phyloP scores from a whole-genome alignment of 2,113 vertebrate genomes.

The Onychorhynchus coronatus region DNA sequence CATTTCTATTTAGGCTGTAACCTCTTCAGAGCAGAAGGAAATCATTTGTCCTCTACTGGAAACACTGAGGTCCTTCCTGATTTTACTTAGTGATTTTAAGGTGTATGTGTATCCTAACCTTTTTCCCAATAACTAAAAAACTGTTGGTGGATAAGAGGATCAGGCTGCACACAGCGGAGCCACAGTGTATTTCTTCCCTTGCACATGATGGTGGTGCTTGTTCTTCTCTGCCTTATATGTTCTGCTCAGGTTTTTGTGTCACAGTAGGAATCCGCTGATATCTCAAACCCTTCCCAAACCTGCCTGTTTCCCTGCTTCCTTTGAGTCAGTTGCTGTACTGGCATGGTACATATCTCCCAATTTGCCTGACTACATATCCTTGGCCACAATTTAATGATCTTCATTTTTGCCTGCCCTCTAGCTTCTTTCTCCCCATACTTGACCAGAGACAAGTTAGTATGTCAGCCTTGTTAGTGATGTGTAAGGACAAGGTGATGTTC shows the following conservation, averaged over 20 bases:
- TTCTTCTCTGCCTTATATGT: neutral
- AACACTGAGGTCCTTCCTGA: neutral
- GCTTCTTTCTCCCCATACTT: neutral
- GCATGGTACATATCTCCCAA: fast-evolving
- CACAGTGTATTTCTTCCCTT: neutral
- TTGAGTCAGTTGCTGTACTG: neutral
- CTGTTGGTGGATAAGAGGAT: neutral
- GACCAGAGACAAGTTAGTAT: neutral
- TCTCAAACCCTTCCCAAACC: neutral
- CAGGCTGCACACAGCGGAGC: neutral
- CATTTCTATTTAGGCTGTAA: neutral
- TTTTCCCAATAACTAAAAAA: neutral
- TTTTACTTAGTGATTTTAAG: neutral
- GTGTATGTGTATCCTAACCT: neutral
- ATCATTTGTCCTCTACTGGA: neutral
- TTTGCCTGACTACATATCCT: neutral
- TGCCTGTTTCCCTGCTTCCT: neutral
- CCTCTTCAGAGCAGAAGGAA: neutral
- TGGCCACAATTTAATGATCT: neutral
- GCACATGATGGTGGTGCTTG: neutral
- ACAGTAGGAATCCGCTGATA: fast-evolving
- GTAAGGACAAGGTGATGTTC: neutral
- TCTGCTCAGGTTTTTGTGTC: fast-evolving
- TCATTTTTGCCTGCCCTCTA: neutral
- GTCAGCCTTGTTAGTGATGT: neutral